phyloP scores from a whole-genome alignment of 2,797 vertebrate genomes.

The Acanthopagrus latus region DNA sequence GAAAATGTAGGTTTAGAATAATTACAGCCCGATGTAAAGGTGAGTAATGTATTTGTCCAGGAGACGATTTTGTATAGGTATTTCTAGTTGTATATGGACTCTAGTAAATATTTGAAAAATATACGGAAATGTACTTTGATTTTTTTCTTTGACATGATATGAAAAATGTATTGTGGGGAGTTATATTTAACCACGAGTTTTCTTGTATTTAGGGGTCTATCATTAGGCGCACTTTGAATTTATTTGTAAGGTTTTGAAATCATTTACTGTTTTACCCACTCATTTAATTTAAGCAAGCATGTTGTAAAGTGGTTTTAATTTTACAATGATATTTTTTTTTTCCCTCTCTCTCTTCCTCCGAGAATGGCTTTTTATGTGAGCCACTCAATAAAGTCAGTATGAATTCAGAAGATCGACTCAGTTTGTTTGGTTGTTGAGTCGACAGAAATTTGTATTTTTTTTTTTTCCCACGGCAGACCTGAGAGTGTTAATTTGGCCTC shows the following conservation, averaged over 20 bases:
- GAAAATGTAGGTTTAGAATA: constrained; percentile 92
- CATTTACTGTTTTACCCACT: constrained; percentile 94
- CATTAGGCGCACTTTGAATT: constrained; percentile 93
- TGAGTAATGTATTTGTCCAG: constrained; percentile 95
- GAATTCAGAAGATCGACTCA: constrained; percentile 82
- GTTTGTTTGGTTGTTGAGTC: constrained; percentile 76
- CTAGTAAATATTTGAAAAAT: constrained; percentile 99
- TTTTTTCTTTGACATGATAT: constrained; percentile 88
- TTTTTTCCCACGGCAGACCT: not conserved
- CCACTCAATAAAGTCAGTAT: constrained; percentile 89
- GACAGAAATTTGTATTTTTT: constrained; percentile 27
- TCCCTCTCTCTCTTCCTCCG: constrained; percentile 46
- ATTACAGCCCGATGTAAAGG: constrained; percentile 90
- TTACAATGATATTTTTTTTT: constrained; percentile 85
- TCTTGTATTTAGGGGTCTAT: constrained; percentile 91
- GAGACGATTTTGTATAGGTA: constrained; percentile 99
- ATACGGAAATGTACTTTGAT: constrained; percentile 95
- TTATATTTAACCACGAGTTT: constrained; percentile 93
- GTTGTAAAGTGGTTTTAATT: constrained; percentile 97
- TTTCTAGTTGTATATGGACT: constrained; percentile 99
- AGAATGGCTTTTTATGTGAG: constrained; percentile 90
- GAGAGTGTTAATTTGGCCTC: not conserved
- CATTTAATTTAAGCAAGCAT: constrained; percentile 98
- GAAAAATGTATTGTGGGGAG: constrained; percentile 89
- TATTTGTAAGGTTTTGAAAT: constrained; percentile 94